These are phyloP conservation scores for Falco peregrinus DNA, from an alignment of 2,797 vertebrate genomes.

Conservation along the genomic window DNA sequence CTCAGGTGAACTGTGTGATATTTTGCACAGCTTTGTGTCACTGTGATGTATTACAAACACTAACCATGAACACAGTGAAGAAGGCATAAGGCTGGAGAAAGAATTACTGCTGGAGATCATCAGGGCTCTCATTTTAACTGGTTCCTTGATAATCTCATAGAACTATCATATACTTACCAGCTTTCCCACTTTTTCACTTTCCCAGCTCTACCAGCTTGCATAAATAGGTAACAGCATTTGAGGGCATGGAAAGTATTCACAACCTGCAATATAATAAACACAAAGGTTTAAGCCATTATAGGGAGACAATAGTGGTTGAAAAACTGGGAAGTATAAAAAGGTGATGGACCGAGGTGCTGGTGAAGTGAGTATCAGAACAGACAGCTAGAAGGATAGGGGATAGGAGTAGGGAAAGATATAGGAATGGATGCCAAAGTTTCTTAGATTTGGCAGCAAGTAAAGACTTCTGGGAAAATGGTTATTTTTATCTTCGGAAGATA, in stretches of 20 bases:
- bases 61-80: not conserved
- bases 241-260: not conserved
- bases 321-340: not conserved
- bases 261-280: not conserved
- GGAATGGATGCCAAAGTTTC: not conserved
- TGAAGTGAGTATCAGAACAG: not conserved
- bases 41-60: not conserved
- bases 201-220: not conserved
- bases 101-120: not conserved
- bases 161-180: not conserved
- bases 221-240: not conserved
- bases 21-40: not conserved
- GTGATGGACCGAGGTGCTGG: not conserved
- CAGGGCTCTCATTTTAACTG: constrained; percentile 2
- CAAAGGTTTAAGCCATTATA: not conserved
- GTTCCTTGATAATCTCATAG: constrained; percentile 10
- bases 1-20: constrained; percentile 15
- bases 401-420: not conserved
- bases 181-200: constrained; percentile 8
- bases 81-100: constrained; percentile 4
- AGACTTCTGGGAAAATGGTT: not conserved
- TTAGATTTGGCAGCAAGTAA: not conserved
- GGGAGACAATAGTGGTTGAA: not conserved
- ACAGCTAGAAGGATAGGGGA: not conserved
- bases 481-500: not conserved